A percentile compares a stretch with the other conserved stretches of the same genome.
phyloP scores from a whole-genome alignment of 2,888 invertebrate genomes.

The Drosophila lacicola region DNA sequence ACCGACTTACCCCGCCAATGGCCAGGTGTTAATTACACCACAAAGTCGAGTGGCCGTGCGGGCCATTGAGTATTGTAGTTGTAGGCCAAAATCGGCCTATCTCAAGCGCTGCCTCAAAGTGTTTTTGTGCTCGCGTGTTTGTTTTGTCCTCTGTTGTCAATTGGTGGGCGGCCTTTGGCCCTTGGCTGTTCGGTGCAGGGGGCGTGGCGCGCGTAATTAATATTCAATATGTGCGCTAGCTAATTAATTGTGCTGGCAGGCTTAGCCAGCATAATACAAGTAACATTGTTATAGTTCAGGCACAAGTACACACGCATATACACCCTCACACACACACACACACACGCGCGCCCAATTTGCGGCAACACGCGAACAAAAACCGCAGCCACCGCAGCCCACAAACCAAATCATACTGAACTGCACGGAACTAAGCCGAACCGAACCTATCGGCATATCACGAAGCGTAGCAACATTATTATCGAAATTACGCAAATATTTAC shows the following conservation, averaged over 20 bases:
- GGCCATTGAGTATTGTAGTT: conserved; percentile 37
- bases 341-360: conserved; percentile 10
- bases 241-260: conserved; percentile 69
- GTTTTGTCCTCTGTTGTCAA: conserved; percentile 57
- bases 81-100: background rate
- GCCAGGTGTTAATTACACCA: conserved; percentile 74
- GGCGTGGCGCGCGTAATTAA: conserved; percentile 60
- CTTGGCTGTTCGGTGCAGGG: background rate
- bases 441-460: conserved; percentile 29
- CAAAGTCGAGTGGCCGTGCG: conserved; percentile 43
- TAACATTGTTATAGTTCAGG: conserved; percentile 25
- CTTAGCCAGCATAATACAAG: conserved; percentile 30
- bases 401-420: conserved; percentile 30
- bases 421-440: conserved; percentile 4
- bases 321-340: conserved; percentile 1
- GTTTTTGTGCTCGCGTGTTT: conserved; percentile 59
- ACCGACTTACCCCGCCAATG: background rate
- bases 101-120: conserved; percentile 43
- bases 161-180: conserved; percentile 23
- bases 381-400: conserved; percentile 60
- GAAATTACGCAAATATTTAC: conserved; percentile 78
- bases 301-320: background rate
- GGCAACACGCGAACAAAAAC: conserved; percentile 54
- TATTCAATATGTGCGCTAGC: conserved; percentile 71
- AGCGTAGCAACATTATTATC: conserved; percentile 63